Base-by-base conservation (phyloP, 2,888 invertebrate genomes). In the Gari tellinella region DNA sequence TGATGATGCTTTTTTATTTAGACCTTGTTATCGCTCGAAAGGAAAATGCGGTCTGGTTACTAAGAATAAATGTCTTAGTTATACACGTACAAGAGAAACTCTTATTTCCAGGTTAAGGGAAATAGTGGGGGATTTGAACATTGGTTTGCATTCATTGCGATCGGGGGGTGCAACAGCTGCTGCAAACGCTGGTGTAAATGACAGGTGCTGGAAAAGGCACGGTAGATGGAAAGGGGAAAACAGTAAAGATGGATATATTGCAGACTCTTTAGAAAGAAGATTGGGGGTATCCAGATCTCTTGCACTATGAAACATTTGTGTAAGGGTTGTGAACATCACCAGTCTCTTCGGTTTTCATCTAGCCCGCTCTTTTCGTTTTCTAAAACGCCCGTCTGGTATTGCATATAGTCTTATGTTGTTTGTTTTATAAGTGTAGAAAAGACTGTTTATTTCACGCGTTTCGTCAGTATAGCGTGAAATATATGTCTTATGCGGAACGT, bases 41-140 rank as follows among this genome's bases (percentile, higher is more conserved):
- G n/a, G 14, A n/a, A 43, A 57, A 38, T 62, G 64, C 37, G 64
- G 60, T 48, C 49, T 77, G 23, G 60, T 72, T 21, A 57, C 45
- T 17, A 66, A 72, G 51, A 55, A 76, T 31, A 76, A 73, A 53
- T 56, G 60, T n/a, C 37, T 75, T 10, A 72, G 80, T 56, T 80
- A 80, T 31, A 66, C 80, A 19, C 31, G 67, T 25, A 64, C 70
- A 38, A 66, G 68, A 41, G 64, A 70, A 49, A 61, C 46, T 52
- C 43, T 70, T 15, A 37, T 72, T 17, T 19, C 40, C 8, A 57
- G 72, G 38, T 65, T 76, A 21, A 48, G 48, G 19, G 40, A 45
- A 43, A 46, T 67, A 5, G 43, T 41, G 19, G 40, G 45, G n/a
- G 52, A 68, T 68, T 53, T 62, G 31, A 68, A 72, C 43, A 45